These are phyloP conservation scores for Microctenopoma lineatum DNA, from an alignment of 2,797 vertebrate genomes.

Conservation along the genomic window DNA sequence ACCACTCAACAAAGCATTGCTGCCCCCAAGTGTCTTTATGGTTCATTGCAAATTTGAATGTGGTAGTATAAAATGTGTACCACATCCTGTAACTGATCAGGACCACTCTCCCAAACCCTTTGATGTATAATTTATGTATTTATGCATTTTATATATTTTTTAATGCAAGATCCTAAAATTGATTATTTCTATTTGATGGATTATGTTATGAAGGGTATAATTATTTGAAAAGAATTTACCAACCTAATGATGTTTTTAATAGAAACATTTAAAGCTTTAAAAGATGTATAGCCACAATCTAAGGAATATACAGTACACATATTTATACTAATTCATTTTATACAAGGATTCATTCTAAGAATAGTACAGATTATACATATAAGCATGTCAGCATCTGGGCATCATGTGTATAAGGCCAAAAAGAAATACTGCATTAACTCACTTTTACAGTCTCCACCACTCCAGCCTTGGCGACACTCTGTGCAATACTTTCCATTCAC, in stretches of 20 bases:
- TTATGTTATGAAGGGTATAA: background rate
- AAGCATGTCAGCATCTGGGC: background rate
- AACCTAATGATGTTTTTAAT: background rate
- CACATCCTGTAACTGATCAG: background rate
- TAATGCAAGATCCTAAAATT: background rate
- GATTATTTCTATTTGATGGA: background rate
- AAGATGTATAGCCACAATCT: background rate
- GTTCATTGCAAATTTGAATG: conserved; percentile 34
- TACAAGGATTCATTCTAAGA: background rate
- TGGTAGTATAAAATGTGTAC: background rate
- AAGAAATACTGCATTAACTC: conserved; percentile 72
- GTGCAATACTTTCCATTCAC: conserved; percentile 90
- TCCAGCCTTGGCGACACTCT: conserved; percentile 91
- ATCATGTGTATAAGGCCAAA: background rate
- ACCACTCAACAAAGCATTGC: conserved; percentile 8
- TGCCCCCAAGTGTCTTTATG: conserved; percentile 52
- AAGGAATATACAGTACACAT: background rate
- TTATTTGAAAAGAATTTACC: background rate
- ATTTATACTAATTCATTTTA: background rate
- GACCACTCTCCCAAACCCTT: background rate
- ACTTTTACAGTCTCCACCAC: conserved; percentile 93
- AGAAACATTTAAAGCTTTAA: no score
- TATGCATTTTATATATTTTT: background rate
- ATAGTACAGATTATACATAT: background rate
- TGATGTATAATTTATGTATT: background rate